Base-by-base conservation (phyloP, 2,113 vertebrate species). In the Eonycteris spelaea region DNA sequence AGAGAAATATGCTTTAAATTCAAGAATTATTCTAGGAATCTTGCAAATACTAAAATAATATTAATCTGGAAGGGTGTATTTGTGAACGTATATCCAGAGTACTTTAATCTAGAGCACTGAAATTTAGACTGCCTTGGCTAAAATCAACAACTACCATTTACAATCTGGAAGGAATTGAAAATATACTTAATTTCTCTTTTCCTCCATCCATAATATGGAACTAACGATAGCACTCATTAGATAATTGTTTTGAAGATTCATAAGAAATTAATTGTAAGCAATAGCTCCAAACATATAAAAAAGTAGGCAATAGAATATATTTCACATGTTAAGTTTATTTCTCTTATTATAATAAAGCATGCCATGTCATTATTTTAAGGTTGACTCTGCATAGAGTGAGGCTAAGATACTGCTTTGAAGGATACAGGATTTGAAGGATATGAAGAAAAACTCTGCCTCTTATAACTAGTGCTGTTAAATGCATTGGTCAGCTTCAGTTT, bases 131-230 rank as follows among this genome's bases (percentile, higher is more conserved):
- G 24, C 5, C 0, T 77, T 11, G 38, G 9, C 9, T 82, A 82
- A 82, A 78, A 57, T 93, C 18, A 91, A 9, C 13, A 55, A 38
- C 12, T 40, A 59, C 2, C 16, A 71, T 86, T 89, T 73, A 80
- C 24, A 40, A 40, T 86, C 5, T 77, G 14, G 38, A 35, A 10
- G 67, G 35, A 61, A 73, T 33, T 93, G 8, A 93, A 79, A 93
- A 38, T 24, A 78, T n/a, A 75, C 14, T 93, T 86, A 63, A 33
- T 80, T 78, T 90, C 12, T 89, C 43, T 90, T 7, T 75, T 84
- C 30, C 38, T 48, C 33, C 24, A 78, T 71, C 11, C 75, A 12
- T 78, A 89, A 48, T 67, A 86, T 51, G 13, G 28, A 89, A 57
- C 7, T 78, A 95, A 79, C 53, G 86, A 28, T n/a, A 91, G 10